Evolutionary conservation across 2,888 invertebrate genomes (phyloP), one percentile per base, ranked within the genome.

Genomic region (Meloe dianella): DNA sequence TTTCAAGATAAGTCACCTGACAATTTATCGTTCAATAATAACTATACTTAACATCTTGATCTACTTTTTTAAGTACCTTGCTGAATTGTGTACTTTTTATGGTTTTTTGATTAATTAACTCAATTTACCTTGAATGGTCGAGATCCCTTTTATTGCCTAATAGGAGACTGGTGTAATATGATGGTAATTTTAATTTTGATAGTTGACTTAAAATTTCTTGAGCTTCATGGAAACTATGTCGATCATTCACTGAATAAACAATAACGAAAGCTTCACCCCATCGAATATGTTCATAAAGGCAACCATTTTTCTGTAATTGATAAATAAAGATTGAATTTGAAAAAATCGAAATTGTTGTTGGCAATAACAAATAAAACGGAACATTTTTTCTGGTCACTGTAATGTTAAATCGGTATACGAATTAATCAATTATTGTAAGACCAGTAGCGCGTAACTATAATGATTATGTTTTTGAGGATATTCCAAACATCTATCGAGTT

Each of bases 191-290:
- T 57, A 92, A 87, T 78, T 91, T 87, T 70, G 91, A 89, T 74
- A 93, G 84, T 72, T 91, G 87, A 63, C 91, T 90, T 73, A 93
- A 83, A 27, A 92, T 86, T 75, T 91, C 90, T 51, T 90, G 88
- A 1, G 93, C 93, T 74, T 91, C 91, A 75, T 89, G 85, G 82
- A 93, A 94, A 74, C 92, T 92, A 64, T 89, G 87, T 71, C 90
- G 87, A 79, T 92, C 92, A 79, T 91, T 91, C 57, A 94, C 92
- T 57, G 92, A 92, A 84, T 93, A 93, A 60, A 94, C 92, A 71
- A 93, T 88, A 32, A 93, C 91, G 81, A 92, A 93, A 0, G 93
- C 92, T 78, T 93, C 93, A 30, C 93, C 93, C 93, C 93, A 93
- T 77, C 92, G 87, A 70, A 92, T 87, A 81, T 92, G 92, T 77